phyloP scores from a whole-genome alignment of 2,797 vertebrate species.

The Arnoldichthys spilopterus region DNA sequence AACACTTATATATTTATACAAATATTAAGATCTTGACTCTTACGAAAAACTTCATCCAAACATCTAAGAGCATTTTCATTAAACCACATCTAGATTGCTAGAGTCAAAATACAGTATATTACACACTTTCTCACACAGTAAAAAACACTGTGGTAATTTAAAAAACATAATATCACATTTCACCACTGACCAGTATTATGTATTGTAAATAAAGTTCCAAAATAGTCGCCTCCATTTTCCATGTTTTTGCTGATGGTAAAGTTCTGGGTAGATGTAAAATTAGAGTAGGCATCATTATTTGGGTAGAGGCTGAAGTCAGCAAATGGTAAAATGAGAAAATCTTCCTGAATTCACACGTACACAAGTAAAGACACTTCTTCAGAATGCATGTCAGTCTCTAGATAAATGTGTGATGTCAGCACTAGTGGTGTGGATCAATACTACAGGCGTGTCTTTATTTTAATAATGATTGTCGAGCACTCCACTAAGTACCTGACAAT shows the following conservation, averaged over 20 bases:
- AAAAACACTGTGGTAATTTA: not conserved
- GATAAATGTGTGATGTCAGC: slow-evolving; percentile 42
- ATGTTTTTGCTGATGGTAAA: slow-evolving; percentile 20
- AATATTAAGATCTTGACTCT: too few relatives aligned
- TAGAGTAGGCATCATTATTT: slow-evolving; percentile 22
- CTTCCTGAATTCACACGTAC: slow-evolving; percentile 10
- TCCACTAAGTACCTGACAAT: slow-evolving; percentile 23
- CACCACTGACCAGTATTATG: not conserved
- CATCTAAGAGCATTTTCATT: too few relatives aligned
- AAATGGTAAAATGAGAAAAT: slow-evolving; percentile 38
- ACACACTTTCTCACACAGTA: too few relatives aligned
- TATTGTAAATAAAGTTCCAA: slow-evolving; percentile 20
- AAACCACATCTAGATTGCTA: too few relatives aligned
- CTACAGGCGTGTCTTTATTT: slow-evolving; percentile 30
- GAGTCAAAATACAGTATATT: too few relatives aligned
- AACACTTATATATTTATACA: too few relatives aligned
- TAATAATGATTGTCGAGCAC: slow-evolving; percentile 28
- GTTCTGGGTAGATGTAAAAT: slow-evolving; percentile 29
- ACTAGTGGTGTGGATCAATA: slow-evolving; percentile 34
- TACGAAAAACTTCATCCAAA: too few relatives aligned
- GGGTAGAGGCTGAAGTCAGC: slow-evolving; percentile 29
- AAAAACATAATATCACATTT: not conserved
- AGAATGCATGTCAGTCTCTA: slow-evolving; percentile 13
- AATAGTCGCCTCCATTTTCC: slow-evolving; percentile 6
- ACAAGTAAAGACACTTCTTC: not conserved